Percentiles rank a stretch among this genome's conserved stretches.
Evolutionary conservation across 2,797 vertebrate species (phyloP).

Genomic region (Squalus acanthias): DNA sequence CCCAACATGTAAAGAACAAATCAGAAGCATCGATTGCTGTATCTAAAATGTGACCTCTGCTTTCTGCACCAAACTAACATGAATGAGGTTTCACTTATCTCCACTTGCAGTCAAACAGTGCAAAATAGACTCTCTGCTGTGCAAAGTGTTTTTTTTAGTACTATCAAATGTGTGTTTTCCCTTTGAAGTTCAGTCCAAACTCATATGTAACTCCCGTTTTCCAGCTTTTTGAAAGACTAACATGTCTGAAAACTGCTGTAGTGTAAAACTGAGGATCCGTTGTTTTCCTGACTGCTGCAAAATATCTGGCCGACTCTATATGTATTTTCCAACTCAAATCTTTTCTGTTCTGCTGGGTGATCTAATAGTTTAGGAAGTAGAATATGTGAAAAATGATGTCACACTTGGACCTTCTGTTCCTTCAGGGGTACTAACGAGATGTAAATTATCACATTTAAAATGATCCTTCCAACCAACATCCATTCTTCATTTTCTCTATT

Average conservation of each 20-base stretch:
- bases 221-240: neutral
- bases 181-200: no score
- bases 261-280: neutral
- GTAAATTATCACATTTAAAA: neutral
- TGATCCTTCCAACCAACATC: neutral
- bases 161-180: no score
- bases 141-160: no score
- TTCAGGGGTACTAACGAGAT: neutral
- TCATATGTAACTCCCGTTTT: neutral
- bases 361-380: neutral
- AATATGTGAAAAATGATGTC: neutral
- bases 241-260: neutral
- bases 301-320: neutral
- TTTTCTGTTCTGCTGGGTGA: neutral
- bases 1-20: no score
- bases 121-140: no score
- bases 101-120: no score
- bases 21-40: no score
- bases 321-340: neutral
- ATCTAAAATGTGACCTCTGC: no score
- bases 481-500: neutral
- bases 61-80: no score
- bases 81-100: no score
- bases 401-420: neutral
- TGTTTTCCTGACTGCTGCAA: neutral